phyloP scores from a whole-genome alignment of 2,888 invertebrate genomes.

The Scelioninae gen. 2 region DNA sequence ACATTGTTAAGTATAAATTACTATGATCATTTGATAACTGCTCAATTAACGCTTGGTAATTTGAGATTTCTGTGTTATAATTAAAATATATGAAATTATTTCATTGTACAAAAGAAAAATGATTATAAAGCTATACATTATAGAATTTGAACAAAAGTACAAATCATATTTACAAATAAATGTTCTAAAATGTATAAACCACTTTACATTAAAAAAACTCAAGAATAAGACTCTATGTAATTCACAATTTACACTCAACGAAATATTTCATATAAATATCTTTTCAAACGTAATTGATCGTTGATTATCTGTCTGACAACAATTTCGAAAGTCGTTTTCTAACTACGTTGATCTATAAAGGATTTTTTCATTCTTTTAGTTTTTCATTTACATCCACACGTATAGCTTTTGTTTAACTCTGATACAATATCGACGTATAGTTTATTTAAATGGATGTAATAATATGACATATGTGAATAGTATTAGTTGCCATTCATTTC shows the following conservation, averaged over 20 bases:
- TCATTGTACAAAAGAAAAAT: too few species aligned
- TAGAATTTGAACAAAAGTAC: conserved; percentile 11
- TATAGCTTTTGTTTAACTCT: conserved; percentile 19
- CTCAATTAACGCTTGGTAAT: conserved; percentile 31
- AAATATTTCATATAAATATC: neutral
- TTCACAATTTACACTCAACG: conserved; percentile 9
- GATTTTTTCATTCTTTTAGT: neutral
- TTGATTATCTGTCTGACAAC: neutral
- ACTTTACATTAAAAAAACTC: conserved; percentile 9
- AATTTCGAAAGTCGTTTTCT: too few species aligned
- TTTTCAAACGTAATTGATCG: conserved; percentile 1
- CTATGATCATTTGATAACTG: conserved; percentile 44
- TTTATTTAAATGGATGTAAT: conserved; percentile 20
- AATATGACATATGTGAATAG: too few species aligned
- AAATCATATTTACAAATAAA: conserved; percentile 44
- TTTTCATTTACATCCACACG: conserved; percentile 14
- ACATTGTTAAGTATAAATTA: conserved; percentile 25
- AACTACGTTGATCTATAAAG: neutral
- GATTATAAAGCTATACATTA: conserved; percentile 20
- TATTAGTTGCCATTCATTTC: too few species aligned
- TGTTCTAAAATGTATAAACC: conserved; percentile 10
- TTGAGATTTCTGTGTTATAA: conserved; percentile 6
- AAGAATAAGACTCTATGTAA: conserved; percentile 2
- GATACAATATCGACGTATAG: conserved; percentile 21
- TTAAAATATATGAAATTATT: neutral